Evolutionary conservation across 1,140 invertebrate species (phyloP), one percentile per base, ranked within the genome.

Genomic region (Drosophila teissieri): DNA sequence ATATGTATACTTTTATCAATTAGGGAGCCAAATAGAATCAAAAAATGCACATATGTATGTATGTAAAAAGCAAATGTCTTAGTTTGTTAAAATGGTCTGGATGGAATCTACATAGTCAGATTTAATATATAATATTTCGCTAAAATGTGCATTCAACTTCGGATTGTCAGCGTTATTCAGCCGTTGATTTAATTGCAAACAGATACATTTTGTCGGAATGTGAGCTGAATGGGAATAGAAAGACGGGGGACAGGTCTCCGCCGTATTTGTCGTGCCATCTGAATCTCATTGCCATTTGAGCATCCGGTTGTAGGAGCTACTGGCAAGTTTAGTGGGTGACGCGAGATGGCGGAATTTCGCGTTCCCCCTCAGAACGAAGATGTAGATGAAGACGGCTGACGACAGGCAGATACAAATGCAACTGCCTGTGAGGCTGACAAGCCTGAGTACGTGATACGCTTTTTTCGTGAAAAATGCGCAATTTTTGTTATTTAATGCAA

Each of bases 401-500:
- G 52, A 74, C 62, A 57, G 63, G 61, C 53, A 60, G 56, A 62
- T 58, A 37, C 67, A 49, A 51, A 52, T 73, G 58, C 56, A 45
- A 58, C 55, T 73, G 58, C 52, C 40, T 65, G 40, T 46, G 48
- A 19, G 34, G 34, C 46, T 54, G 61, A 44, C 17, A 4, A 15
- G 12, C 3, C 27, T 34, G 55, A 46, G 62, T 69, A 63, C 60
- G 65, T 51, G 65, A 73, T 52, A 73, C 78, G 84, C 74, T 80
- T 78, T 14, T 84, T 78, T 78, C 74, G 82, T 82, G 82, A 86
- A 78, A 86, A 86, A 86, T 86, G 83, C 82, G 74, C 74, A 86
- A 80, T 88, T 86, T 88, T 76, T 83, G 65, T 80, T 89, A 88
- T 88, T 88, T 88, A 88, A 83, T 80, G 73, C 72, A 80, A 79